Percentiles rank a stretch among this genome's conserved stretches.
Evolutionary conservation across 2,113 vertebrate genomes (phyloP).

Genomic region (Promerops cafer): DNA sequence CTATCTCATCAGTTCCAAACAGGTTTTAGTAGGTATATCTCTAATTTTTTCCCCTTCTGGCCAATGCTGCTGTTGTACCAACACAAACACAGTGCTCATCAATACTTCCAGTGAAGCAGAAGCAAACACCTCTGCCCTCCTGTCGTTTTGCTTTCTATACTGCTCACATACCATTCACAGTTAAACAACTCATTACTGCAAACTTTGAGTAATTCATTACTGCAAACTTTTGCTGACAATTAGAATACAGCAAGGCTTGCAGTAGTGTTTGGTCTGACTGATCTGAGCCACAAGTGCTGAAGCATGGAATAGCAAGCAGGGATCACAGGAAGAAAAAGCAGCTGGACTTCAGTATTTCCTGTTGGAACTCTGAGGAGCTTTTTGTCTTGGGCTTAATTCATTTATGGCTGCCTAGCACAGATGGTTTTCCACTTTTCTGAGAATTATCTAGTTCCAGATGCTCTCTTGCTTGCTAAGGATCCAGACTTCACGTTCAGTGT

Average conservation of each 20-base stretch:
- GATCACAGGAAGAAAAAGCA: neutral
- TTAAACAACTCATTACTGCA: neutral
- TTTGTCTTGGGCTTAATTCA: neutral
- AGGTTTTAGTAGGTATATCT: neutral
- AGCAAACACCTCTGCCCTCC: neutral
- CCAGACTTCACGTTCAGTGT: rapidly evolving
- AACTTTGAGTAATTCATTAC: neutral
- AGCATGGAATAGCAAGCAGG: rapidly evolving
- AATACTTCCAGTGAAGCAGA: neutral
- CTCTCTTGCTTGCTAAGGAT: neutral
- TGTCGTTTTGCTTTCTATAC: neutral
- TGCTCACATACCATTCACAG: neutral
- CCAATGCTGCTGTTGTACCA: neutral
- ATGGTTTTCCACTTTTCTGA: neutral
- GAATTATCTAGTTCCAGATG: neutral
- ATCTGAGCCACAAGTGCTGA: neutral
- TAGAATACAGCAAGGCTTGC: neutral
- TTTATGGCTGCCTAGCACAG: neutral
- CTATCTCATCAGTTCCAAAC: neutral
- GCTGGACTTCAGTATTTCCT: neutral
- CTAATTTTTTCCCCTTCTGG: neutral
- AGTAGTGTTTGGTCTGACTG: neutral
- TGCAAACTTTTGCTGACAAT: neutral
- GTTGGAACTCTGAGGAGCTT: neutral
- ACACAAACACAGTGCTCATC: neutral